phyloP scores from a whole-genome alignment of 2,797 vertebrate genomes.

The Limosa lapponica region DNA sequence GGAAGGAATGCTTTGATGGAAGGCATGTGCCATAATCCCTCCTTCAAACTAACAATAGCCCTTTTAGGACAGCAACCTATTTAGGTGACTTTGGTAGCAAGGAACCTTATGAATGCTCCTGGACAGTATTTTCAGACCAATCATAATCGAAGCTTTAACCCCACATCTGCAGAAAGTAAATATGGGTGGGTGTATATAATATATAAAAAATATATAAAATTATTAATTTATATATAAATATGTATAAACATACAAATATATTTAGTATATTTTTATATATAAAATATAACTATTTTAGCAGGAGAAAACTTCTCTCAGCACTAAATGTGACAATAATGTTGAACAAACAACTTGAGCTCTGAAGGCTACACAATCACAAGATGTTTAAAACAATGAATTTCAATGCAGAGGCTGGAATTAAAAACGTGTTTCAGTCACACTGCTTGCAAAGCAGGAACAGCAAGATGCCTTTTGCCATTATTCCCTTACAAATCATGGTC shows the following conservation, averaged over 20 bases:
- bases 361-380: background rate
- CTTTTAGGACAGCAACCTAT: background rate
- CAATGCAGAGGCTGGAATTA: background rate
- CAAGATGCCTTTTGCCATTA: conserved; percentile 2
- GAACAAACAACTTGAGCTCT: background rate
- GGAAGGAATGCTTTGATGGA: background rate
- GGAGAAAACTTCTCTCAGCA: background rate
- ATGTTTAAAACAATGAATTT: conserved; percentile 20
- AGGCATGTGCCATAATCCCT: background rate
- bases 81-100: conserved; percentile 2
- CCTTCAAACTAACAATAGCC: background rate
- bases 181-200: background rate
- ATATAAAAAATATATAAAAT: background rate
- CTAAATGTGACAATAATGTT: background rate
- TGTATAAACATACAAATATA: background rate
- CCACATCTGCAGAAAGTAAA: background rate
- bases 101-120: background rate
- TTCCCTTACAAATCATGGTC: background rate
- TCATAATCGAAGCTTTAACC: background rate
- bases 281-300: background rate
- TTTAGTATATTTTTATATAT: background rate
- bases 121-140: background rate
- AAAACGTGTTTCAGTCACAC: background rate
- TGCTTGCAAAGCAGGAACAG: conserved; percentile 2
- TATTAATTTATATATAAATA: background rate